A percentile compares a stretch with the other conserved stretches of the same genome.
Conservation (phyloP, 1,140 invertebrate genomes). For the Meloidogyne hapla region DNA sequence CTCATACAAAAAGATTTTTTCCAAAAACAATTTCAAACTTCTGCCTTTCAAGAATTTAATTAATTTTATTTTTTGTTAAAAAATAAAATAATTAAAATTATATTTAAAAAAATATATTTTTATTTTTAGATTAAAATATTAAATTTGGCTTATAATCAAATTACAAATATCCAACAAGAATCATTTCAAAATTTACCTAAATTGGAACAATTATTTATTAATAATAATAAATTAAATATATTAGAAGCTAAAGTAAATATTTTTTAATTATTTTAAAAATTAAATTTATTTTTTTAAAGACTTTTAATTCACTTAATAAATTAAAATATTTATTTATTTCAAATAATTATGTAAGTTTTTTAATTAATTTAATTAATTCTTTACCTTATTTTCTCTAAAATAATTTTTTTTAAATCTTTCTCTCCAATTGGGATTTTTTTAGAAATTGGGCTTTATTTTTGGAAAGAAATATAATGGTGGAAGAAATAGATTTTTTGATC, state of each 20-base stretch:
- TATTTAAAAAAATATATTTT: neutral
- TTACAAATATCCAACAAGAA: neutral
- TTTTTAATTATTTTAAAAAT: conserved; percentile 1
- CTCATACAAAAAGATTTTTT: too few relatives aligned
- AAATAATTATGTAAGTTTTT: conserved; percentile 12
- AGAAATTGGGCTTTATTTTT: too few relatives aligned
- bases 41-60: too few relatives aligned
- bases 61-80: too few relatives aligned
- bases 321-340: conserved; percentile 13
- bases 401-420: too few relatives aligned
- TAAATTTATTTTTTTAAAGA: neutral
- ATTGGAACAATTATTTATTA: conserved; percentile 39
- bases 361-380: neutral
- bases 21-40: too few relatives aligned
- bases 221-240: conserved; percentile 38
- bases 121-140: conserved; percentile 6
- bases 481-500: too few relatives aligned
- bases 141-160: neutral
- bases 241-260: conserved; percentile 27
- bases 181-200: conserved; percentile 39
- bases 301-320: neutral
- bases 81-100: neutral
- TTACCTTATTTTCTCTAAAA: conserved; percentile 30
- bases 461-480: too few relatives aligned
- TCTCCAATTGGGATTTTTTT: too few relatives aligned